phyloP scores from a whole-genome alignment of 2,888 invertebrate genomes.

The Rhimphoctona megacephalus region DNA sequence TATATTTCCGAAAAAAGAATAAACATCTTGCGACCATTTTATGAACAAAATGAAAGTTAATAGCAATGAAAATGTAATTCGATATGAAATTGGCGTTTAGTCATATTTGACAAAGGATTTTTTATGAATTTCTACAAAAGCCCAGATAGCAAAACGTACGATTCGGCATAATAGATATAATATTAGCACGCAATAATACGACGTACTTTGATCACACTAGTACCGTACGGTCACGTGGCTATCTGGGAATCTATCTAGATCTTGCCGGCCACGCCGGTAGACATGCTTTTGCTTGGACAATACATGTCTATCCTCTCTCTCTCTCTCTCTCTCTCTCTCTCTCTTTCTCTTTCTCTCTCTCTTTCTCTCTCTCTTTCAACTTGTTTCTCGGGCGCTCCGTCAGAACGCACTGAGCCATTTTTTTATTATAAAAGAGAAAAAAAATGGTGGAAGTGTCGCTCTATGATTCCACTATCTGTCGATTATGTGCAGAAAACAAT shows the following conservation, averaged over 20 bases:
- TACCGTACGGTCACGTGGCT: too few species aligned
- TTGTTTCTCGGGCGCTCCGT: constrained; percentile 27
- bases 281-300: background rate
- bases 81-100: background rate
- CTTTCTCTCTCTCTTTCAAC: background rate
- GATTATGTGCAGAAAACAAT: constrained; percentile 92
- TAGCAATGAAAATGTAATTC: background rate
- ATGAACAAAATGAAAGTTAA: background rate
- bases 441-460: constrained; percentile 85
- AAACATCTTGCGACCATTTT: background rate
- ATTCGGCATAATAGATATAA: too few species aligned
- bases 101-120: background rate
- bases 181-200: too few species aligned
- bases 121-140: background rate
- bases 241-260: background rate
- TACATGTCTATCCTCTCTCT: background rate
- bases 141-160: too few species aligned
- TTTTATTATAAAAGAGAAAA: constrained; percentile 39
- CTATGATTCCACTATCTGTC: constrained; percentile 90
- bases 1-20: background rate
- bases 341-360: constrained; percentile 8
- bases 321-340: constrained; percentile 2
- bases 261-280: background rate
- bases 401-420: constrained; percentile 31
- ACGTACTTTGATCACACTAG: too few species aligned